Evolutionary conservation across 37 sponge, comb jelly and placozoan genomes (phyloP).

Genomic region (Hormiphora californensis): DNA sequence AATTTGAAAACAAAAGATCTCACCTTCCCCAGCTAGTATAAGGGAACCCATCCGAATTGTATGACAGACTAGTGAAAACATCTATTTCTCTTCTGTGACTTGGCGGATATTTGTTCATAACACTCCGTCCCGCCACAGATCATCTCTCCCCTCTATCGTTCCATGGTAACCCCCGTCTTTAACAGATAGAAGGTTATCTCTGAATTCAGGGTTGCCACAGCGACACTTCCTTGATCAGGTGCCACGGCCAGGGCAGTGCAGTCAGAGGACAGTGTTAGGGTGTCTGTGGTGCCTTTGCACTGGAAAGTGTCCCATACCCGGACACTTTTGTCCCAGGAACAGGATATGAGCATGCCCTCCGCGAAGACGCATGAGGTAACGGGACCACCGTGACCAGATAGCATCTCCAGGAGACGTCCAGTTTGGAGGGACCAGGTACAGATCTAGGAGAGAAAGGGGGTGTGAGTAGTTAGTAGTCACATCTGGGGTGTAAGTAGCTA

Average conservation of each 20-base stretch:
- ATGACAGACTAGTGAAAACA: constrained; percentile 74
- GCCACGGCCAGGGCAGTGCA: constrained; percentile 2
- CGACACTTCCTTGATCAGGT: constrained; percentile 57
- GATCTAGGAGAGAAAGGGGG: no score
- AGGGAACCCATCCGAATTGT: constrained; percentile 91
- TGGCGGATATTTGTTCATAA: constrained; percentile 56
- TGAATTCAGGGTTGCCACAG: constrained; percentile 85
- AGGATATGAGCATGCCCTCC: constrained; percentile 63
- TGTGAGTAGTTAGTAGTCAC: no score
- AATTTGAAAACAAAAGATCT: no score
- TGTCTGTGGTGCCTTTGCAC: constrained; percentile 70
- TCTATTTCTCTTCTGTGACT: neutral
- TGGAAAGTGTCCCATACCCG: constrained; percentile 86
- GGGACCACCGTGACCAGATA: constrained; percentile 87
- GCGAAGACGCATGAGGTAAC: constrained; percentile 67
- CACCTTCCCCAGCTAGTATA: no score
- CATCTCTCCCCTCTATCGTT: constrained; percentile 75
- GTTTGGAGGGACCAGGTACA: constrained; percentile 95
- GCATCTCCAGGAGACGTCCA: constrained; percentile 83
- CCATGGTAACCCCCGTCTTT: constrained; percentile 59
- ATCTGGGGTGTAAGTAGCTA: no score
- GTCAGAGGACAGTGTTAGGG: constrained; percentile 64
- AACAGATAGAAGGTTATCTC: constrained; percentile 78
- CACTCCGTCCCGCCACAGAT: no score
- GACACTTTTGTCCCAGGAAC: constrained; percentile 93